Conservation (phyloP, 2,888 invertebrate species). For the Parochlus steinenii region DNA sequence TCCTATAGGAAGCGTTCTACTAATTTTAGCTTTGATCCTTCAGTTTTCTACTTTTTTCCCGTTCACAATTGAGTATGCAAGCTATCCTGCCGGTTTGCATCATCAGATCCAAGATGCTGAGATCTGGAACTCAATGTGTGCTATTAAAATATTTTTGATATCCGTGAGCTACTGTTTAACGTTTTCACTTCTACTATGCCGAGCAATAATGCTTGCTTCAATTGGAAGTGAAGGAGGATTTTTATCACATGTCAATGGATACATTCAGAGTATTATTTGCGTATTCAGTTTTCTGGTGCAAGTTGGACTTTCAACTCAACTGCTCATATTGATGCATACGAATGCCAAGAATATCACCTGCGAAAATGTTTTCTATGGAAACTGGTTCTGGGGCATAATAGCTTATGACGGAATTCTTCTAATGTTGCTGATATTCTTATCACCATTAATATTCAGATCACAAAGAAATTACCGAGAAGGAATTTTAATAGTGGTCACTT, state of each 20-base stretch:
- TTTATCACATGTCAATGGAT: constrained; percentile 51
- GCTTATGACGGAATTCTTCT: constrained; percentile 46
- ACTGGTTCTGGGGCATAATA: constrained; percentile 33
- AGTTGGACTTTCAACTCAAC: constrained; percentile 34
- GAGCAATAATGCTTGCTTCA: constrained; percentile 46
- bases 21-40: constrained; percentile 32
- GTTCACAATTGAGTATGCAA: constrained; percentile 32
- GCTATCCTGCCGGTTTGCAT: constrained; percentile 26
- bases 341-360: constrained; percentile 33
- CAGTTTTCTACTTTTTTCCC: constrained; percentile 35
- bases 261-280: constrained; percentile 45
- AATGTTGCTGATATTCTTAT: constrained; percentile 35
- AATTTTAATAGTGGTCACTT: constrained; percentile 36
- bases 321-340: constrained; percentile 30
- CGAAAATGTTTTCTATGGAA: constrained; percentile 32
- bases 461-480: constrained; percentile 54
- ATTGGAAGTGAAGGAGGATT: constrained; percentile 48
- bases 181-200: constrained; percentile 45
- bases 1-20: constrained; percentile 35
- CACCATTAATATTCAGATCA: constrained; percentile 43
- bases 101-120: constrained; percentile 26
- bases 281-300: constrained; percentile 47
- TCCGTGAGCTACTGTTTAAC: constrained; percentile 42
- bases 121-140: constrained; percentile 32
- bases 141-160: constrained; percentile 38